Base-by-base conservation (phyloP, 2,113 vertebrate genomes). In the Ictalurus punctatus region DNA sequence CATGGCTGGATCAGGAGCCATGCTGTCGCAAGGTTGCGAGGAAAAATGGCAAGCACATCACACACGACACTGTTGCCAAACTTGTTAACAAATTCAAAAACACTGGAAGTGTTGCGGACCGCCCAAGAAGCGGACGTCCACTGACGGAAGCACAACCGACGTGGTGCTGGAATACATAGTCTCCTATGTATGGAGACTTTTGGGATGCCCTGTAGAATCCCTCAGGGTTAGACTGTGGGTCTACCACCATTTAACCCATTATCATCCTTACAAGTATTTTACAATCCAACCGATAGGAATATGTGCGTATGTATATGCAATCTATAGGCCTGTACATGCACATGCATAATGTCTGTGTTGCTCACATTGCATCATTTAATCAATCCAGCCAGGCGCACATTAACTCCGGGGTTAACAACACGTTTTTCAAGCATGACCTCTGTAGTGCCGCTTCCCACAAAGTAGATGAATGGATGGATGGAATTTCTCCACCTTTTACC, bases 331-430 rank as follows among this genome's bases (percentile, higher is more conserved):
- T 61, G 2, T 52, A 8, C 30, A 23, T 71, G 52, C 13, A 34
- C 44, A 83, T 73, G 34, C 25, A 58, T 84, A 84, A 76, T 84
- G 56, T 71, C 52, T 14, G 9, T 83, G 63, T 69, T 74, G 52
- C 78, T 82, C 44, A 6, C 86, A 69, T 87, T 71, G 79, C 78
- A 37, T 82, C 61, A 69, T 34, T 30, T 83, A 69, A 88, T 83
- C 65, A 83, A 48, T 74, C 34, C 52, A 61, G 37, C 56, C 54
- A 65, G 59, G 40, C 56, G 25, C 34, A 83, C 34, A 74, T 84
- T 84, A 76, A 88, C 87, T 88, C 56, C 30, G 2, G n/a, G 80
- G 67, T 88, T 74, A 83, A 88, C 61, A 58, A 58, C 48, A 83
- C 52, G 1, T 37, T 73, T 83, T 61, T 82, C 12, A 73, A 59